These are phyloP conservation scores for Cryptus viduatorius DNA, from an alignment of 2,888 invertebrate genomes.

Conservation along the genomic window DNA sequence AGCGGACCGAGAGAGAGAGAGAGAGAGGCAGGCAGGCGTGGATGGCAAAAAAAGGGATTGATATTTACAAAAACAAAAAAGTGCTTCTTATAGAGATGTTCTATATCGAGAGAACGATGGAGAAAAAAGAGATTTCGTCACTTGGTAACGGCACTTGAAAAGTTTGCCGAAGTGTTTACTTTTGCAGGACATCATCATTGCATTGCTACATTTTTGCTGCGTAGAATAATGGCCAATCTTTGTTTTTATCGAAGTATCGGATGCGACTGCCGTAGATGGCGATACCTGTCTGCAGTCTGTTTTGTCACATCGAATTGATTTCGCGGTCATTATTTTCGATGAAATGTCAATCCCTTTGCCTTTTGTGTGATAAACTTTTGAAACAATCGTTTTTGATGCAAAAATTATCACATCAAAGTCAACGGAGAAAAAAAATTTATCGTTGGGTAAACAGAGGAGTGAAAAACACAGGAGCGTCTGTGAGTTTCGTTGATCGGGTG, in stretches of 20 bases:
- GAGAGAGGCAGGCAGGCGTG: conserved; percentile 3
- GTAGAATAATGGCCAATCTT: neutral
- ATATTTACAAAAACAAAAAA: conserved; percentile 28
- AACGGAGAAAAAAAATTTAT: neutral
- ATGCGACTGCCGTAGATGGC: too few relatives aligned
- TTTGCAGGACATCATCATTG: conserved; percentile 39
- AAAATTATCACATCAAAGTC: neutral
- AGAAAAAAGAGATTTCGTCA: conserved; percentile 66
- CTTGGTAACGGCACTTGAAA: conserved; percentile 77
- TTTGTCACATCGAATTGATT: too few relatives aligned
- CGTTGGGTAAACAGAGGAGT: neutral
- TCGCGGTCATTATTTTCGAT: too few relatives aligned
- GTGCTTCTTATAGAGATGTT: conserved; percentile 26
- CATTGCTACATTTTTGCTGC: conserved; percentile 62
- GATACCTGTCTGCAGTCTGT: too few relatives aligned
- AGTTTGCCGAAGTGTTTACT: conserved; percentile 72
- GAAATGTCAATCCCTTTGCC: neutral
- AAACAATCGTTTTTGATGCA: neutral
- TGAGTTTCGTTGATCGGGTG: conserved; percentile 35
- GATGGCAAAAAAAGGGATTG: conserved; percentile 22
- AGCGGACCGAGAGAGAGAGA: conserved; percentile 31
- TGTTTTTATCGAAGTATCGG: too few relatives aligned
- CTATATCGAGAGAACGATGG: conserved; percentile 14
- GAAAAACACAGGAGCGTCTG: conserved; percentile 9
- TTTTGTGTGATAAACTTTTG: neutral